Conservation (phyloP, 1,140 invertebrate genomes). For the Drosophila kurseongensis region DNA sequence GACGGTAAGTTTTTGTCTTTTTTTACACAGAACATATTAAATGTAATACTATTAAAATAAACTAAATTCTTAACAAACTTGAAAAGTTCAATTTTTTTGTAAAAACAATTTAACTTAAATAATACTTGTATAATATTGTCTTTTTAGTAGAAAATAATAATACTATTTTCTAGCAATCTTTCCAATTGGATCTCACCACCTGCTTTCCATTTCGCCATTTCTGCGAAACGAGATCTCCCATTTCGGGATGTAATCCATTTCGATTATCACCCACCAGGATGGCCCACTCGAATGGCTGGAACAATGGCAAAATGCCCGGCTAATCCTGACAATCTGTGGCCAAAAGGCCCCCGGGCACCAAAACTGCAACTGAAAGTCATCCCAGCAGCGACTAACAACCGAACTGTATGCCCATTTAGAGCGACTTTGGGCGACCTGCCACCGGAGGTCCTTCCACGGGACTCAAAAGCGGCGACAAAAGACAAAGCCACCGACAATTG, state of each 20-base stretch:
- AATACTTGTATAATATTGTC: too few relatives aligned
- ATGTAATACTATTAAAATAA: too few relatives aligned
- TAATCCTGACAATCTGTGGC: conserved; percentile 28
- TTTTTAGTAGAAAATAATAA: too few relatives aligned
- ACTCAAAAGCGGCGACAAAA: conserved; percentile 39
- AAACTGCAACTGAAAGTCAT: conserved; percentile 45
- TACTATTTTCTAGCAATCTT: neutral
- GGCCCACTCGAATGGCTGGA: conserved; percentile 17
- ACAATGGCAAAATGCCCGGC: conserved; percentile 36
- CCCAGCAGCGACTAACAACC: conserved; percentile 23
- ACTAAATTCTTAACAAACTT: too few relatives aligned
- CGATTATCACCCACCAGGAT: conserved; percentile 24
- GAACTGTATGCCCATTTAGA: conserved; percentile 53
- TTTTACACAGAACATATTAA: too few relatives aligned
- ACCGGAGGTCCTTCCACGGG: conserved; percentile 18
- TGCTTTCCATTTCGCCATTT: conserved; percentile 3
- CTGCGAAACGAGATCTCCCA: conserved; percentile 7
- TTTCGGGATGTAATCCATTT: conserved; percentile 20
- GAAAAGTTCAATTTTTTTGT: too few relatives aligned
- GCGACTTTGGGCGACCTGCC: conserved; percentile 32
- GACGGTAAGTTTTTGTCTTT: too few relatives aligned
- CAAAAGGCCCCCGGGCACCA: conserved; percentile 9
- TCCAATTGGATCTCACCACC: neutral
- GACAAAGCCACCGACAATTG: conserved; percentile 61
- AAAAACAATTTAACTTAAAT: too few relatives aligned